Evolutionary conservation across 2,888 invertebrate species (phyloP).

Genomic region (Erynnis tages): DNA sequence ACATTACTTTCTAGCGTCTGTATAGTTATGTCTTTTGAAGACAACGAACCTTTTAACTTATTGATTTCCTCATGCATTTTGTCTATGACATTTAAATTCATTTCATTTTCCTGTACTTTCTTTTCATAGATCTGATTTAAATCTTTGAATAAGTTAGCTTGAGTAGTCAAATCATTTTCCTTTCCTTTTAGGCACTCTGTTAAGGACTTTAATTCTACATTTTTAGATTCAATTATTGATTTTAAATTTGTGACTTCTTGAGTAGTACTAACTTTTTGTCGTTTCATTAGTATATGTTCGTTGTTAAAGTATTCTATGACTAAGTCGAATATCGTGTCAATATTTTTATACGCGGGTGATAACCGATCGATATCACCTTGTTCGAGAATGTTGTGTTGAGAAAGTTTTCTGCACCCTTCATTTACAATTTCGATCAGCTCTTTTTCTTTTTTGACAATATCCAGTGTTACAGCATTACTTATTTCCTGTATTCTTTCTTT

Average conservation of each 20-base stretch:
- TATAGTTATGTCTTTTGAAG: constrained; percentile 46
- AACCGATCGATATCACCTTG: constrained; percentile 42
- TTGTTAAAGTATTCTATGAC: constrained; percentile 40
- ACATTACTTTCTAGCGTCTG: constrained; percentile 38
- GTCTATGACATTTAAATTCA: constrained; percentile 41
- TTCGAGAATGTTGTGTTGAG: constrained; percentile 44
- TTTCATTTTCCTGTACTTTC: constrained; percentile 49
- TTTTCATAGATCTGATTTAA: constrained; percentile 46
- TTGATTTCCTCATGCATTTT: constrained; percentile 49
- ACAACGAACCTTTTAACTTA: constrained; percentile 43
- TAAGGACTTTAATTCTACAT: constrained; percentile 43
- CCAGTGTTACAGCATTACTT: constrained; percentile 59
- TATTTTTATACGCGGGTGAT: constrained; percentile 42
- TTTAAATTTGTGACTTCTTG: constrained; percentile 46
- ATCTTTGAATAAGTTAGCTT: constrained; percentile 43
- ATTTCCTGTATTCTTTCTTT: constrained; percentile 64
- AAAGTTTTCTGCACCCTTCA: constrained; percentile 47
- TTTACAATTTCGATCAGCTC: constrained; percentile 47
- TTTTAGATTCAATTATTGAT: constrained; percentile 43
- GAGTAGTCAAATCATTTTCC: constrained; percentile 41
- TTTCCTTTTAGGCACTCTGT: constrained; percentile 40
- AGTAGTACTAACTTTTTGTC: constrained; percentile 40
- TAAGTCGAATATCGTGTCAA: constrained; percentile 48
- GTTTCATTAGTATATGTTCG: constrained; percentile 32
- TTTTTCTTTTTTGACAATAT: constrained; percentile 58